Percentiles rank a stretch among this genome's conserved stretches.
Evolutionary conservation across 2,113 vertebrate genomes (phyloP).

Genomic region (Ciconia boyciana): DNA sequence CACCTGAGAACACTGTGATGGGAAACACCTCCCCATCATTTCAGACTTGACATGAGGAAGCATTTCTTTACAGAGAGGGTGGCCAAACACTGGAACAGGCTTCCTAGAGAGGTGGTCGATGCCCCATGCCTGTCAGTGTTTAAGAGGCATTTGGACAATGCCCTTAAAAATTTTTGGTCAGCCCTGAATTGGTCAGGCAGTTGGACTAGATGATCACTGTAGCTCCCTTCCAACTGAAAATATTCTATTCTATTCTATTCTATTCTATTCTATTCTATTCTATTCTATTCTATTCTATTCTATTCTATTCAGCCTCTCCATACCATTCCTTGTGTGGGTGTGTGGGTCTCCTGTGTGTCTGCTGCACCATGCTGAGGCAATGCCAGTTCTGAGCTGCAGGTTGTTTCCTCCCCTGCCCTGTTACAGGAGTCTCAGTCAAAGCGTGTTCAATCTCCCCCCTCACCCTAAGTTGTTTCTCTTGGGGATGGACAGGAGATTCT

Average conservation of each 20-base stretch:
- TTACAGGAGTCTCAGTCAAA: background rate
- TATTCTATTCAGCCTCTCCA: background rate
- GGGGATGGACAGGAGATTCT: background rate
- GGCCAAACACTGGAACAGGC: background rate
- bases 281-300: background rate
- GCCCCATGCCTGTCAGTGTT: too few species aligned
- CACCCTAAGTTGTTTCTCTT: background rate
- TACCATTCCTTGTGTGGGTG: background rate
- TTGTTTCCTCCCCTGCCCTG: background rate
- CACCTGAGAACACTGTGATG: background rate
- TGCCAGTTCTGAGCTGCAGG: background rate
- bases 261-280: background rate
- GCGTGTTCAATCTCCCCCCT: rapidly evolving
- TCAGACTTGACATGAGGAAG: background rate
- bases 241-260: background rate
- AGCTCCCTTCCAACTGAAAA: background rate
- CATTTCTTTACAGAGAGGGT: background rate
- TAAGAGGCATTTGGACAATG: background rate
- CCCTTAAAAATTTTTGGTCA: background rate
- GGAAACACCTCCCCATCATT: background rate
- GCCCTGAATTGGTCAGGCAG: background rate
- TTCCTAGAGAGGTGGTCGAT: background rate
- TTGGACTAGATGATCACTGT: rapidly evolving
- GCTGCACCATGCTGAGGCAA: background rate
- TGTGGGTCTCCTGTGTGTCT: background rate